Percentiles rank a stretch among this genome's conserved stretches.
These are phyloP conservation scores for Octodonta nipae DNA, from an alignment of 2,888 invertebrate genomes.

Conservation along the genomic window DNA sequence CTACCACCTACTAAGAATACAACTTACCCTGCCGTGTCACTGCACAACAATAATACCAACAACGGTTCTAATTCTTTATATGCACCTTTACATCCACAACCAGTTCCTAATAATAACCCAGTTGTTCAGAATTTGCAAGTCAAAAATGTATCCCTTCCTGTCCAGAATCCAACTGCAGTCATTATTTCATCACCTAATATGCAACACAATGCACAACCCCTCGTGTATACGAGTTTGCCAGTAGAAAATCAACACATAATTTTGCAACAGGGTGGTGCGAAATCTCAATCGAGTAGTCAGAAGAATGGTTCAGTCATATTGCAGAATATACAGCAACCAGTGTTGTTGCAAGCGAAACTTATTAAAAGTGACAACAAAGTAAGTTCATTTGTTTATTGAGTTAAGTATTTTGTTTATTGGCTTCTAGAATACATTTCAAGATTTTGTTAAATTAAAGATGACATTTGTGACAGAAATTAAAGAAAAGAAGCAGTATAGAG, in stretches of 20 bases:
- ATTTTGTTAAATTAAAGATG: neutral
- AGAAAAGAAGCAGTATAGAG: no score
- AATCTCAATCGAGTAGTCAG: slow-evolving; percentile 8
- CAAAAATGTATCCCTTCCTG: slow-evolving; percentile 16
- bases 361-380: slow-evolving; percentile 34
- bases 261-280: slow-evolving; percentile 13
- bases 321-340: slow-evolving; percentile 35
- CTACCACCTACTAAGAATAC: slow-evolving; percentile 22
- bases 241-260: slow-evolving; percentile 22
- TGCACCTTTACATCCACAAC: neutral
- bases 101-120: slow-evolving; percentile 13
- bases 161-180: slow-evolving; percentile 22
- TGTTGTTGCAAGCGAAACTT: slow-evolving; percentile 53
- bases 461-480: neutral
- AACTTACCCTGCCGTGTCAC: neutral
- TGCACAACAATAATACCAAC: neutral
- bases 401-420: no score
- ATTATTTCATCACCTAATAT: slow-evolving; percentile 23
- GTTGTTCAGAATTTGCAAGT: slow-evolving; percentile 15
- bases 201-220: slow-evolving; percentile 23
- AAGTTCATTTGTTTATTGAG: no score
- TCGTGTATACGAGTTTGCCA: slow-evolving; percentile 28
- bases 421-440: no score
- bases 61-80: neutral
- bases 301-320: slow-evolving; percentile 21